Conservation (phyloP, 92 coral and sea anemone species). For the Bergia sp. region DNA sequence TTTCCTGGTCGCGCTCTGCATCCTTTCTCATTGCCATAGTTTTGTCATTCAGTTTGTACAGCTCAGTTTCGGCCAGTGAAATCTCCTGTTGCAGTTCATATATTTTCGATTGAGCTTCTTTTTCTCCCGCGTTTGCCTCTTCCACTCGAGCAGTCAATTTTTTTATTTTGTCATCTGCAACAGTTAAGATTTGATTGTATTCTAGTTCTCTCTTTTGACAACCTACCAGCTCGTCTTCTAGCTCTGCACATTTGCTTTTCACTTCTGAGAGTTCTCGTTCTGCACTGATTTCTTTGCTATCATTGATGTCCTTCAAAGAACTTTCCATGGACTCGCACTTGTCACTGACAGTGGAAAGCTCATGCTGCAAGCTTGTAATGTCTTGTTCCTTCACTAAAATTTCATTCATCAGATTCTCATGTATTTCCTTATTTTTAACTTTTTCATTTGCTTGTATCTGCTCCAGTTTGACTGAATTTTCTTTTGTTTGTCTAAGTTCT, state of each 20-base stretch:
- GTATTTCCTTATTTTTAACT: constrained; percentile 44
- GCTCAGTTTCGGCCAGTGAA: constrained; percentile 49
- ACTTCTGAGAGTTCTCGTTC: constrained; percentile 50
- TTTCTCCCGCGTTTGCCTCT: constrained; percentile 51
- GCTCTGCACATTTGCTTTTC: constrained; percentile 48
- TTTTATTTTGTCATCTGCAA: constrained; percentile 63
- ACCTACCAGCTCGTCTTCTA: constrained; percentile 47
- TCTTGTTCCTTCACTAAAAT: constrained; percentile 64
- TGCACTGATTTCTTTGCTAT: constrained; percentile 42
- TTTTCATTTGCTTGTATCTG: constrained; percentile 34
- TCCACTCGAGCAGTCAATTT: constrained; percentile 57
- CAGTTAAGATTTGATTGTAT: constrained; percentile 37
- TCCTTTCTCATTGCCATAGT: constrained; percentile 57
- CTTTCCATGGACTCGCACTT: constrained; percentile 41
- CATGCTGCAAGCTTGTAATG: constrained; percentile 67
- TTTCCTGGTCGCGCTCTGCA: constrained; percentile 53
- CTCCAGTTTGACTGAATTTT: constrained; percentile 30
- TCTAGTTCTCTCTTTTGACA: constrained; percentile 42
- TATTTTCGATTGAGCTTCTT: constrained; percentile 47
- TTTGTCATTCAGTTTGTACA: constrained; percentile 54
- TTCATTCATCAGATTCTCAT: constrained; percentile 68
- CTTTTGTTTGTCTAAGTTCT: constrained; percentile 40
- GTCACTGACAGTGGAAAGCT: constrained; percentile 50
- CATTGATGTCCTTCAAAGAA: constrained; percentile 12
- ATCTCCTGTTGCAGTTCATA: constrained; percentile 51